Percentiles rank a stretch among this genome's conserved stretches.
Conservation (phyloP, 2,113 vertebrate genomes). For the Fregata magnificens region DNA sequence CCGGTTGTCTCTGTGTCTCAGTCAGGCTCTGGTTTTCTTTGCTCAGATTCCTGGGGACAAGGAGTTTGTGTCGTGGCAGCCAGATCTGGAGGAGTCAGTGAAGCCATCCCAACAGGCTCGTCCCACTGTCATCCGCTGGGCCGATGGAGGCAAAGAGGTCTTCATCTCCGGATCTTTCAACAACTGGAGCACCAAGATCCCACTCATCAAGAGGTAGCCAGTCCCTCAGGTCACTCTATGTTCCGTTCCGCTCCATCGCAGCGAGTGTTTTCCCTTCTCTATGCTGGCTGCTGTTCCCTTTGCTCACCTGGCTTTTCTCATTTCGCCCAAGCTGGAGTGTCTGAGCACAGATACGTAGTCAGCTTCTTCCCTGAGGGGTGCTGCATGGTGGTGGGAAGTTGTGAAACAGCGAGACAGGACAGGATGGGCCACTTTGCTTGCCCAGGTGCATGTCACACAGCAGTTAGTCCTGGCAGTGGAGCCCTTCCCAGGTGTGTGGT, state of each 20-base stretch:
- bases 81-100: slow-evolving; percentile 87
- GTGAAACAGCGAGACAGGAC: background rate
- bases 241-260: background rate
- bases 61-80: slow-evolving; percentile 84
- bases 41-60: slow-evolving; percentile 85
- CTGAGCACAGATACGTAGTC: background rate
- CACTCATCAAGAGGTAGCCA: slow-evolving; percentile 92
- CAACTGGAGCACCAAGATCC: slow-evolving; percentile 95
- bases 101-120: slow-evolving; percentile 88
- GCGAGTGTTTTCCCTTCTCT: background rate
- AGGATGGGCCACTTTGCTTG: background rate
- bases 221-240: background rate
- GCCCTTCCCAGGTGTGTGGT: background rate
- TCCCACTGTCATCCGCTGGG: slow-evolving; percentile 97
- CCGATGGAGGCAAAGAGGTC: slow-evolving; percentile 93
- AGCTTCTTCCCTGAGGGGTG: background rate
- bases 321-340: background rate
- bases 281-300: background rate
- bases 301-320: background rate
- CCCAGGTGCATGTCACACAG: background rate
- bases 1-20: background rate
- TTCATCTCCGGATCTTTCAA: slow-evolving; percentile 97
- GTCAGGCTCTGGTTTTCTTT: slow-evolving; percentile 22
- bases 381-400: background rate
- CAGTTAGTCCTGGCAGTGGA: background rate